These are phyloP conservation scores for Uloborus plumipes DNA, from an alignment of 2,888 invertebrate species.

Conservation along the genomic window DNA sequence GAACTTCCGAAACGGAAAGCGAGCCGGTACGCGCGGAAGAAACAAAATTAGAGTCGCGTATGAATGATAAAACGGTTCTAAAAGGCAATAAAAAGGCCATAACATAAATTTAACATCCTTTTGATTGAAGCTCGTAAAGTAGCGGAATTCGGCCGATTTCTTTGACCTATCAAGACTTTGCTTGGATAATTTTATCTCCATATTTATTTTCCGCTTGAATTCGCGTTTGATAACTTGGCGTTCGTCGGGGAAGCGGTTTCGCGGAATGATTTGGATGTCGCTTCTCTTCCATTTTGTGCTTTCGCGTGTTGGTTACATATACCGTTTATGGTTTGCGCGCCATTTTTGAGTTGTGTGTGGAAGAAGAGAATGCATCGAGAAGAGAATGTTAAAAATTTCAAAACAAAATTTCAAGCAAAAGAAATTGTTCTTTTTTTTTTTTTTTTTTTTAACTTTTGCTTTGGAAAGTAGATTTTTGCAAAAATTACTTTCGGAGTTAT, in stretches of 20 bases:
- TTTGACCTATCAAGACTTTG: too few species aligned
- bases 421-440: neutral
- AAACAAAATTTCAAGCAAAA: neutral
- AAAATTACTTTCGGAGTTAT: too few species aligned
- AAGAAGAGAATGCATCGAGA: neutral
- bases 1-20: too few species aligned
- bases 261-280: too few species aligned
- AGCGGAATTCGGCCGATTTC: neutral
- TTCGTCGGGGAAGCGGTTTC: too few species aligned
- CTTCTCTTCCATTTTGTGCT: neutral
- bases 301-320: neutral
- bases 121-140: constrained; percentile 52
- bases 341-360: neutral
- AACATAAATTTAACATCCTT: constrained; percentile 55
- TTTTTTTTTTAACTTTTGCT: too few species aligned
- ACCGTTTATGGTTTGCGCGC: neutral
- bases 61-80: constrained; percentile 41
- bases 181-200: too few species aligned
- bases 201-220: too few species aligned
- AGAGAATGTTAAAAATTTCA: neutral
- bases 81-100: constrained; percentile 42
- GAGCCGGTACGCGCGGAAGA: neutral
- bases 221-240: too few species aligned
- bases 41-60: constrained; percentile 16
- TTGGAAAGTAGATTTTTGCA: too few species aligned